These are phyloP conservation scores for Trachops cirrhosus DNA, from an alignment of 2,797 vertebrate genomes.

Conservation along the genomic window DNA sequence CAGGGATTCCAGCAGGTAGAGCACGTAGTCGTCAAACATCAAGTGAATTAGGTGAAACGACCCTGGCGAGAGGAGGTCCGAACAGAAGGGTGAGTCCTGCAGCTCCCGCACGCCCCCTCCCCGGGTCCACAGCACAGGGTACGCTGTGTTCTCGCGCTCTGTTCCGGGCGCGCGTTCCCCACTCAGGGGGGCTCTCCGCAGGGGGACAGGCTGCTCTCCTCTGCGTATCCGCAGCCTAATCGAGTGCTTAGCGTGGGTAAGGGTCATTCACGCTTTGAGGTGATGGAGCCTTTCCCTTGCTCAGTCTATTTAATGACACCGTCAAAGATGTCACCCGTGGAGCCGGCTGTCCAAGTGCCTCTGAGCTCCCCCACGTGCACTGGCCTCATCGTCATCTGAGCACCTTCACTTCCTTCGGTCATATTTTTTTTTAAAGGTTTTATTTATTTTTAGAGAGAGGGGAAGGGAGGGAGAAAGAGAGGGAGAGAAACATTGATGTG, in stretches of 20 bases:
- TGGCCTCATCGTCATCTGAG: background rate
- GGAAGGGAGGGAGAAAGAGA: background rate
- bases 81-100: background rate
- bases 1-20: slow-evolving; percentile 97
- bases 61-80: slow-evolving; percentile 83
- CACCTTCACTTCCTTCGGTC: background rate
- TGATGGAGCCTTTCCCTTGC: background rate
- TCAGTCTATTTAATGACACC: background rate
- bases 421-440: background rate
- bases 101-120: rapidly evolving
- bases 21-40: slow-evolving; percentile 99
- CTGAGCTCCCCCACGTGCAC: background rate
- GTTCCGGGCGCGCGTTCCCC: background rate
- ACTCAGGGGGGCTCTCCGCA: background rate
- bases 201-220: background rate
- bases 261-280: background rate
- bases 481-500: background rate
- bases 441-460: background rate
- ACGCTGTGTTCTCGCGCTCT: rapidly evolving
- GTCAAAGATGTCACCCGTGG: background rate
- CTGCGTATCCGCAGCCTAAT: background rate
- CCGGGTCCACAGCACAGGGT: background rate
- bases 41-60: slow-evolving; percentile 99
- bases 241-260: background rate
- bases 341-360: background rate